A percentile compares a stretch with the other conserved stretches of the same genome.
Evolutionary conservation across 1,140 invertebrate species (phyloP).

Genomic region (Luehdorfia chinensis): DNA sequence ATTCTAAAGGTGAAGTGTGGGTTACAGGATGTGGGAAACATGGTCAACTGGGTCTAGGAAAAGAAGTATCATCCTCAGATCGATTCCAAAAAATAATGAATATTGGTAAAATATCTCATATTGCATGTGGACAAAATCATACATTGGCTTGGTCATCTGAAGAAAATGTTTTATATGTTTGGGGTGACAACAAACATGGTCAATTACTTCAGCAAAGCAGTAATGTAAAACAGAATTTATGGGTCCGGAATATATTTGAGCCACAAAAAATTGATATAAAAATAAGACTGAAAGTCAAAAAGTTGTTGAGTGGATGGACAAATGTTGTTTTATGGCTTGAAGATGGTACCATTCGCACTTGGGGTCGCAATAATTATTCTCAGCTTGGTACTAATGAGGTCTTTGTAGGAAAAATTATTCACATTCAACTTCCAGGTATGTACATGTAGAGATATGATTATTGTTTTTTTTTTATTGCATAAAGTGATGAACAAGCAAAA

Average conservation of each 20-base stretch:
- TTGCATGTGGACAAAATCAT: constrained; percentile 86
- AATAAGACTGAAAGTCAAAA: constrained; percentile 68
- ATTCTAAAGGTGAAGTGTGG: constrained; percentile 79
- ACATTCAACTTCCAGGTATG: constrained; percentile 55
- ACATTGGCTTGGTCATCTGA: constrained; percentile 80
- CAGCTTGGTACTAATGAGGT: constrained; percentile 78
- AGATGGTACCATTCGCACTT: constrained; percentile 80
- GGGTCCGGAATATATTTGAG: constrained; percentile 46
- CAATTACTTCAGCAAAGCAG: constrained; percentile 78
- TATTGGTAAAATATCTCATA: constrained; percentile 74
- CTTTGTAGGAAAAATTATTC: constrained; percentile 42
- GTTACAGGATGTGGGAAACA: constrained; percentile 80
- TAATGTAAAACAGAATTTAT: constrained; percentile 45
- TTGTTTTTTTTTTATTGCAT: too few relatives aligned
- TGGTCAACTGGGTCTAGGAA: constrained; percentile 81
- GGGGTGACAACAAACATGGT: constrained; percentile 87
- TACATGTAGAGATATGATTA: neutral
- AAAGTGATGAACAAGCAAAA: too few relatives aligned
- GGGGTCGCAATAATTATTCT: constrained; percentile 90
- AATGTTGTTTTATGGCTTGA: constrained; percentile 81
- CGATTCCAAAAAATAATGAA: constrained; percentile 78
- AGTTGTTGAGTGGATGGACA: constrained; percentile 84
- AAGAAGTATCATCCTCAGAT: constrained; percentile 60
- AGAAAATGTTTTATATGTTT: constrained; percentile 79
- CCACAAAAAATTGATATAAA: constrained; percentile 76